Evolutionary conservation across 1,140 invertebrate species (phyloP).

Genomic region (Drosophila equinoxialis): DNA sequence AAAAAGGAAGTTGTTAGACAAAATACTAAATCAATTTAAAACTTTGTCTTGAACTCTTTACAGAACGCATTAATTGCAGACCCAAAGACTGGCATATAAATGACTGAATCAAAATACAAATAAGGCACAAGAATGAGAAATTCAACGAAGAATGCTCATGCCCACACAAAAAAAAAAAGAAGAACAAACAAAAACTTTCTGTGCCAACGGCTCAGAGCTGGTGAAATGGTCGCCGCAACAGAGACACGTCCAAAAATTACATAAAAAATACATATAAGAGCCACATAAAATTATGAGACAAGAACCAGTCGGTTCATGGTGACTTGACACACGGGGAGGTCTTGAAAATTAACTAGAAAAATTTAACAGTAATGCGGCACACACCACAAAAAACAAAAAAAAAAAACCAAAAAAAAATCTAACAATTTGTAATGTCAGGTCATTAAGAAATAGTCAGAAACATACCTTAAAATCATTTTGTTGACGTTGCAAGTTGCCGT

Average conservation of each 20-base stretch:
- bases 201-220: conserved; percentile 42
- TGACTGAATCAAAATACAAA: conserved; percentile 64
- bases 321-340: conserved; percentile 43
- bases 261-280: conserved; percentile 36
- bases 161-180: conserved; percentile 38
- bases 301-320: conserved; percentile 32
- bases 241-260: conserved; percentile 57
- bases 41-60: not conserved
- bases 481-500: conserved; percentile 70
- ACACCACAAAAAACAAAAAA: conserved; percentile 31
- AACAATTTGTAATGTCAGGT: conserved; percentile 35
- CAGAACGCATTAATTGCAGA: not conserved
- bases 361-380: conserved; percentile 27
- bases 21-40: conserved; percentile 18
- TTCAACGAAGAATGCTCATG: conserved; percentile 33
- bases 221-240: conserved; percentile 47
- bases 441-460: conserved; percentile 61
- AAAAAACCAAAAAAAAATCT: not conserved
- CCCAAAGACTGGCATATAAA: conserved; percentile 64
- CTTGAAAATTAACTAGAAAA: conserved; percentile 56
- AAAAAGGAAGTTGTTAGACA: conserved; percentile 52
- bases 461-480: conserved; percentile 79
- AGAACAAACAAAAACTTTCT: conserved; percentile 55
- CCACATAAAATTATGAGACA: conserved; percentile 18
- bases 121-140: conserved; percentile 42